phyloP scores from a whole-genome alignment of 2,797 vertebrate species.

The Enteromius radiatus region DNA sequence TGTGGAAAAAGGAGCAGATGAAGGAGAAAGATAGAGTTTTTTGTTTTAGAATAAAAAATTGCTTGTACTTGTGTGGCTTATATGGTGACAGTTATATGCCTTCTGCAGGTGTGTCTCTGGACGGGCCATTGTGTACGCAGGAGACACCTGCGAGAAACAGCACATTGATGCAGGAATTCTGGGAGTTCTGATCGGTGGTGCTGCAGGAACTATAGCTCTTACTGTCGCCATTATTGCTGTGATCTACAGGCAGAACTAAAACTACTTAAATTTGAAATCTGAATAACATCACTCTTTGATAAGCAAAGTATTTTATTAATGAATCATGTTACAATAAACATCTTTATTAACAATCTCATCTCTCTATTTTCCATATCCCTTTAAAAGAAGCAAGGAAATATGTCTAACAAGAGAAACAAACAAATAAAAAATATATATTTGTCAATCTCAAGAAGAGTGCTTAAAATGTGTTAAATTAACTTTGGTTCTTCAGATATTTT shows the following conservation, averaged over 20 bases:
- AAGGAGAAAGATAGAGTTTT: background rate
- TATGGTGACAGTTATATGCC: conserved; percentile 22
- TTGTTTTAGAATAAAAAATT: background rate
- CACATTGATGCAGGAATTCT: conserved; percentile 75
- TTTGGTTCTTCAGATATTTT: conserved; percentile 5
- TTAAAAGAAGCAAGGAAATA: conserved; percentile 20
- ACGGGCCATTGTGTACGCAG: conserved; percentile 78
- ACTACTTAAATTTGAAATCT: background rate
- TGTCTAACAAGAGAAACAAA: background rate
- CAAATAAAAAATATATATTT: background rate
- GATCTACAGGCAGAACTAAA: conserved; percentile 65
- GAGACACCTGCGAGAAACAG: conserved; percentile 79
- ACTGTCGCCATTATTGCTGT: conserved; percentile 72
- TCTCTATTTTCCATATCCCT: conserved; percentile 3
- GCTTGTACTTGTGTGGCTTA: background rate
- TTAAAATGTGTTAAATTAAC: conserved; percentile 12
- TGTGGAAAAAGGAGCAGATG: background rate
- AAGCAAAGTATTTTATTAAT: conserved; percentile 21
- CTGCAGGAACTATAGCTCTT: conserved; percentile 72
- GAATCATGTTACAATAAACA: conserved; percentile 13
- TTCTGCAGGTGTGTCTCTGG: conserved; percentile 79
- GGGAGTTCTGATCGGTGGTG: conserved; percentile 77
- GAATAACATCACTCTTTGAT: conserved; percentile 14
- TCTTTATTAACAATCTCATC: conserved; percentile 16
- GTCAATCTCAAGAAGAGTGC: background rate